Percentiles rank a stretch among this genome's conserved stretches.
These are phyloP conservation scores for Drosophila persimilis DNA, from an alignment of 1,140 invertebrate species.

Conservation along the genomic window DNA sequence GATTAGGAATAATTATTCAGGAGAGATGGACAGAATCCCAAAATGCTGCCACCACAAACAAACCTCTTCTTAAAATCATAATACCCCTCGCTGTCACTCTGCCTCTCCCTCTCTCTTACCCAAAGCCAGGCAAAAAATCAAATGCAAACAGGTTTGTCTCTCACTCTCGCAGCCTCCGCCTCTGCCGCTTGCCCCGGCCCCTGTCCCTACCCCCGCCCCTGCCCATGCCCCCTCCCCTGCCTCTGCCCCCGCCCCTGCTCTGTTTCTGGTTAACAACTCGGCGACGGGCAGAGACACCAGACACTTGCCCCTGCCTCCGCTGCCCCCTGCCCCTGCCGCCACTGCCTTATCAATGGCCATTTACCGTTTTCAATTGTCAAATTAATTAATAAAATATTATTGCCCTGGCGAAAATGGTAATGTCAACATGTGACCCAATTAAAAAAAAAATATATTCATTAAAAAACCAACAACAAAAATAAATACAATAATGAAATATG, in stretches of 20 bases:
- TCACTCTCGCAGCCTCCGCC: conserved; percentile 2
- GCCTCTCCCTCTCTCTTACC: no score
- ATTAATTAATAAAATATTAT: conserved; percentile 48
- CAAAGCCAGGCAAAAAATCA: conserved; percentile 51
- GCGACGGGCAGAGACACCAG: neutral
- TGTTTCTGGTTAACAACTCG: conserved; percentile 45
- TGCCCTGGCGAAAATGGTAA: conserved; percentile 26
- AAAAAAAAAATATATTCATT: conserved; percentile 12
- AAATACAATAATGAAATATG: conserved; percentile 3
- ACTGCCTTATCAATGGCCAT: conserved; percentile 29
- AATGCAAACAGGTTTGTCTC: conserved; percentile 65
- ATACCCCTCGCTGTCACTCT: no score
- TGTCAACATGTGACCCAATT: conserved; percentile 61
- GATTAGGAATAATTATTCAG: no score
- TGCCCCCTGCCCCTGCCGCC: no score
- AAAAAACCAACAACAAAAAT: conserved; percentile 4
- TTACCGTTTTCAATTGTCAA: conserved; percentile 48
- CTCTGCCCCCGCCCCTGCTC: no score
- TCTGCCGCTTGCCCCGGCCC: no score
- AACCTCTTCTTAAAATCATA: no score
- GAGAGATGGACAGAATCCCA: no score
- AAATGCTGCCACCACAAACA: no score
- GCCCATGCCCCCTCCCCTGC: no score
- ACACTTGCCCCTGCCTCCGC: neutral
- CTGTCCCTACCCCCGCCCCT: no score